Evolutionary conservation across 2,113 vertebrate species (phyloP).

Genomic region (Callipepla californica): DNA sequence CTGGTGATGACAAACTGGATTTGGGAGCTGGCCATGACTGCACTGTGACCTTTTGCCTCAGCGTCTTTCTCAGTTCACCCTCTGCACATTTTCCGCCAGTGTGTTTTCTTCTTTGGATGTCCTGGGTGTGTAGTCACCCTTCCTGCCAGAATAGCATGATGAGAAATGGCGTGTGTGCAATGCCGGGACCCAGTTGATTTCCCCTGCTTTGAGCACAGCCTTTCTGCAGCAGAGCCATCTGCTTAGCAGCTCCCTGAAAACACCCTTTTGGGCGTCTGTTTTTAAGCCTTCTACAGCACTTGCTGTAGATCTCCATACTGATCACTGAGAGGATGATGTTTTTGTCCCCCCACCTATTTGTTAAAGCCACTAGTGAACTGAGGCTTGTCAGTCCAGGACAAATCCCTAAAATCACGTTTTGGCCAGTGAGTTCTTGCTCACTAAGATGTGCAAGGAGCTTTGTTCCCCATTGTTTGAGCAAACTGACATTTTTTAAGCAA

Average conservation of each 20-base stretch:
- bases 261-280: not conserved
- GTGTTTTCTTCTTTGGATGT: not conserved
- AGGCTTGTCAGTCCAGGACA: not conserved
- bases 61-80: not conserved
- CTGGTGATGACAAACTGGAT: not conserved
- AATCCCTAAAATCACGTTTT: not conserved
- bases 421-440: not conserved
- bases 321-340: not conserved
- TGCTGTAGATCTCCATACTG: fast-evolving
- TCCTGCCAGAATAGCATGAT: not conserved
- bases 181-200: not conserved
- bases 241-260: not conserved
- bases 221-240: not conserved
- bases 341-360: not conserved
- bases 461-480: not conserved
- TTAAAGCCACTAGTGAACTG: not conserved
- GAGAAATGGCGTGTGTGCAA: not conserved
- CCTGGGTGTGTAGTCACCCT: not conserved
- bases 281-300: not conserved
- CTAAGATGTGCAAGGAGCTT: not conserved
- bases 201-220: not conserved
- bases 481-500: not conserved
- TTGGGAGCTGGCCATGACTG: not conserved
- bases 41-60: fast-evolving
- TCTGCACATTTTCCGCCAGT: not conserved